Percentiles rank a stretch among this genome's conserved stretches.
Evolutionary conservation across 2,113 vertebrate species (phyloP).

Genomic region (human (Homo sapiens)): DNA sequence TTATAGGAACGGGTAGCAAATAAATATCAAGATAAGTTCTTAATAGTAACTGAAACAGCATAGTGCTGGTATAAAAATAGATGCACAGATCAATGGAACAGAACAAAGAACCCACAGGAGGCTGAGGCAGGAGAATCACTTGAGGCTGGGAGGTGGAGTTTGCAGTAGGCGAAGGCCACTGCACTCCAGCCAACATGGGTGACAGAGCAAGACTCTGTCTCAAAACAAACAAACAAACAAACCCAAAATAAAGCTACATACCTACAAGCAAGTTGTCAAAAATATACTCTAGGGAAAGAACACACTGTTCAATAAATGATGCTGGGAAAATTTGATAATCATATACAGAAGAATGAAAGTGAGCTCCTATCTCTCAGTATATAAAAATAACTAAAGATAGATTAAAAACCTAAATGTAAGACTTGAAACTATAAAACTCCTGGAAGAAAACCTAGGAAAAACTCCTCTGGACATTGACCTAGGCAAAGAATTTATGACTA

Average conservation of each 20-base stretch:
- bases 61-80: background rate
- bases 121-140: too few species aligned
- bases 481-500: background rate
- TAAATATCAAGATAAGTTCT: background rate
- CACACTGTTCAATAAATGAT: background rate
- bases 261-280: background rate
- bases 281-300: background rate
- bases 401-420: background rate
- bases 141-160: too few species aligned
- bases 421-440: background rate
- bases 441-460: background rate
- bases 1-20: background rate
- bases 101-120: too few species aligned
- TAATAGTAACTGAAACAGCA: background rate
- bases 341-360: background rate
- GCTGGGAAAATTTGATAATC: background rate
- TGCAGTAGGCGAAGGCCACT: too few species aligned
- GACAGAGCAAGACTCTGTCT: too few species aligned
- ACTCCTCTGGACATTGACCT: background rate
- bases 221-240: too few species aligned
- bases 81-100: background rate
- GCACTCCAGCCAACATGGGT: too few species aligned
- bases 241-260: background rate
- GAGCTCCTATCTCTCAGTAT: background rate
- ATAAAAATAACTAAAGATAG: background rate